Conservation (phyloP, 2,113 vertebrate genomes). For the Ramphastos sulfuratus region DNA sequence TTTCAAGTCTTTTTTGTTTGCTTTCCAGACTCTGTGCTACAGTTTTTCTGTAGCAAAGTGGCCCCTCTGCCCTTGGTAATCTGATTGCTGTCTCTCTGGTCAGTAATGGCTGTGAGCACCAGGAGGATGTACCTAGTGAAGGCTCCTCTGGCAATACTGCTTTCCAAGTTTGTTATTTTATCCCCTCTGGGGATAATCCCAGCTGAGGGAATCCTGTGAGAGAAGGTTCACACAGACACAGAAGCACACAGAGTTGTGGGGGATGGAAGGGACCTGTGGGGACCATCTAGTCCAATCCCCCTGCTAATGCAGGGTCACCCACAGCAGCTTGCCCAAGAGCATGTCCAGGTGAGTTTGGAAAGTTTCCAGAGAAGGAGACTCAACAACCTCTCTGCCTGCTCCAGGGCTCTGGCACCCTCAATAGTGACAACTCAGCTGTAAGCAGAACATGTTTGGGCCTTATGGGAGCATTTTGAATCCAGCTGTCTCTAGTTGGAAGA, state of each 20-base stretch:
- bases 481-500: neutral
- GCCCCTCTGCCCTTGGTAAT: neutral
- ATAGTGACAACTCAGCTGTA: neutral
- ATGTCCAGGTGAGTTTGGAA: too few species aligned
- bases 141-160: neutral
- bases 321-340: neutral
- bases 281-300: neutral
- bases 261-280: neutral
- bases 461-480: neutral
- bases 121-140: neutral
- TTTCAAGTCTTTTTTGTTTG: neutral
- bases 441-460: neutral
- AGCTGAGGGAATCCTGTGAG: neutral
- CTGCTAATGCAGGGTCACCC: neutral
- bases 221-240: too few species aligned
- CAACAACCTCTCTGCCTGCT: too few species aligned
- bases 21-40: neutral
- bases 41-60: neutral
- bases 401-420: too few species aligned
- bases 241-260: neutral
- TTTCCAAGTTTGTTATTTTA: neutral
- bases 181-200: neutral
- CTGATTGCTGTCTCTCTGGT: neutral
- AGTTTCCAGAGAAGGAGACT: too few species aligned
- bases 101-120: neutral